A percentile compares a stretch with the other conserved stretches of the same genome.
Evolutionary conservation across 1,140 invertebrate genomes (phyloP).

Genomic region (Lysiphlebus fabarum): DNA sequence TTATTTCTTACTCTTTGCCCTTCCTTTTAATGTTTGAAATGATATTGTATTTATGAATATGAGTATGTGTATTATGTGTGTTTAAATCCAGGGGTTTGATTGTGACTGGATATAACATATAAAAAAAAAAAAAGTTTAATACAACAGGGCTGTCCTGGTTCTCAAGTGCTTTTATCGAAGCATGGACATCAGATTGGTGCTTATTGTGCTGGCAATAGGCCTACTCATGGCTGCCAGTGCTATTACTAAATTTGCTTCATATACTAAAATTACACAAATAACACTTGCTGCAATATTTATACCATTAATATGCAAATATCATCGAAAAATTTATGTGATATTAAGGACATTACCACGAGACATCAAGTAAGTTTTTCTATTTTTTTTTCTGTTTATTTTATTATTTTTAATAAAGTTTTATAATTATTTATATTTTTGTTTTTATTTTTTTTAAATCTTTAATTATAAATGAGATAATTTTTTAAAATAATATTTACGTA

Average conservation of each 20-base stretch:
- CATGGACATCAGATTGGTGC: constrained; percentile 45
- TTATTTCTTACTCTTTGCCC: no score
- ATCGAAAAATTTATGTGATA: constrained; percentile 59
- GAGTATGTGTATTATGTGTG: no score
- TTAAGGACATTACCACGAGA: constrained; percentile 59
- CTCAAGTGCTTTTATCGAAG: constrained; percentile 2
- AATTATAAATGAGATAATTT: not conserved
- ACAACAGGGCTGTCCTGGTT: constrained; percentile 27
- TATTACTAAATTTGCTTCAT: constrained; percentile 56
- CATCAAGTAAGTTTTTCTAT: constrained; percentile 60
- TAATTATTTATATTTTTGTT: not conserved
- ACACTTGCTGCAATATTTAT: constrained; percentile 54
- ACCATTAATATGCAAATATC: constrained; percentile 58
- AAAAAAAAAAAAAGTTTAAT: no score
- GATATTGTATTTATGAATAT: no score
- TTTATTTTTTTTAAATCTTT: constrained; percentile 11
- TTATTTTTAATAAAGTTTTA: no score
- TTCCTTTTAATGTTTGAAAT: no score
- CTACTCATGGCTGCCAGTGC: constrained; percentile 59
- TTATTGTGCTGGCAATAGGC: constrained; percentile 56
- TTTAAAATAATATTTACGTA: not conserved
- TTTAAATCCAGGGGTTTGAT: no score
- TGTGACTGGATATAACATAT: no score
- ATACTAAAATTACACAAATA: constrained; percentile 58
- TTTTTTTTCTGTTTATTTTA: no score